Base-by-base conservation (phyloP, 2,888 invertebrate genomes). In the Aplocera efformata region DNA sequence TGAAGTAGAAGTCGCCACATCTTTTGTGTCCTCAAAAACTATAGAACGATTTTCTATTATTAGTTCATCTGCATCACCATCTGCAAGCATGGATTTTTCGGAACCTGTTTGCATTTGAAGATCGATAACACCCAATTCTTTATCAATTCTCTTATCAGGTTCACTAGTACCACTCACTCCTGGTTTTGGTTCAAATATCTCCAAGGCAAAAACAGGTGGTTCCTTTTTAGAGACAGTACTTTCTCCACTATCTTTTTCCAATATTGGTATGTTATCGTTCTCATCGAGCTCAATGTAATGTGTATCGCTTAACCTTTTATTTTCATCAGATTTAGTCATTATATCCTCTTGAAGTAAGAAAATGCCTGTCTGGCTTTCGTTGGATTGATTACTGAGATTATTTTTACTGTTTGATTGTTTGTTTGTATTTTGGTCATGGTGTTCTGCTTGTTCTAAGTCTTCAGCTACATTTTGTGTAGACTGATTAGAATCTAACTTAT, bases 331-430 rank as follows among this genome's bases (percentile, higher is more conserved):
- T 5, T 67, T 63, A 7, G 61, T 53, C 42, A 45, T 56, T 21
- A 60, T 56, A 5, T 60, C 56, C 32, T 65, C 63, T 20, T 62
- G 53, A n/a, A 53, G 32, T 7, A 58, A 37, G 9, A 62, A 44
- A 1, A 40, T 56, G 13, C 67, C 58, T 33, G 42, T 53, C 0
- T 55, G 52, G 25, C 31, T 46, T 8, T 22, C 11, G 10, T 7
- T 34, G 22, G 30, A 30, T 2, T 11, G 25, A 7, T 13, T 27
- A 24, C 37, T 37, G 7, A 21, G 25, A 4, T 7, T 10, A 30
- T 40, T 3, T 17, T 17, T 5, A 33, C 7, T 20, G 11, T 1
- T 20, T n/a, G 9, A 26, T 13, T 1, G 25, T 1, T 3, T 25
- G 11, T 21, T 26, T 30, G 20, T 25, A 10, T 10, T 30, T 17